These are phyloP conservation scores for Phenganax marumi DNA, from an alignment of 92 coral and sea anemone genomes.

Conservation along the genomic window DNA sequence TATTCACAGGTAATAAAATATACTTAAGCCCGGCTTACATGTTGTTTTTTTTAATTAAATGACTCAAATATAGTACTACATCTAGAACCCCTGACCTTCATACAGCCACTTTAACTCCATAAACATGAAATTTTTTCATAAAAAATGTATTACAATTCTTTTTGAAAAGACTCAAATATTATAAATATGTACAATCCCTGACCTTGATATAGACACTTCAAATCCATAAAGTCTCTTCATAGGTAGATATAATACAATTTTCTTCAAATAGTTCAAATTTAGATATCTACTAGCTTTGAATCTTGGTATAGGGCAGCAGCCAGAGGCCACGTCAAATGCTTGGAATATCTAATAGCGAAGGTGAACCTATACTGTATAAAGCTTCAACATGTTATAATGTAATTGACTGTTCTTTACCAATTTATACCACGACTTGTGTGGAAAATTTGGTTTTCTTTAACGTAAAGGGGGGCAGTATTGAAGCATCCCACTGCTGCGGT, in stretches of 20 bases:
- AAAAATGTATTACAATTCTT: no score
- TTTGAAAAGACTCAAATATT: neutral
- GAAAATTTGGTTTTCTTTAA: neutral
- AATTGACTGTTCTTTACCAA: neutral
- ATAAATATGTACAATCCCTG: neutral
- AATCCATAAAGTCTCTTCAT: no score
- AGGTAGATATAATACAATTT: no score
- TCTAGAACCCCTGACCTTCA: no score
- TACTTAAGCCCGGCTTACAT: neutral
- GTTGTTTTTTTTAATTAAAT: no score
- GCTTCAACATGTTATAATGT: neutral
- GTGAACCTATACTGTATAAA: neutral
- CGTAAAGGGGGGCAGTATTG: constrained; percentile 16
- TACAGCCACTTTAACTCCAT: no score
- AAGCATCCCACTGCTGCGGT: neutral
- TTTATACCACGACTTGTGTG: neutral
- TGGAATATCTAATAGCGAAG: constrained; percentile 21
- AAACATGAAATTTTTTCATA: no score
- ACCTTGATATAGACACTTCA: no score
- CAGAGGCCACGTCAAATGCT: constrained; percentile 20
- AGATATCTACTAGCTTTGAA: neutral
- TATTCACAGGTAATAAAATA: constrained; percentile 8
- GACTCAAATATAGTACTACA: no score
- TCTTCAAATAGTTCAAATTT: neutral
- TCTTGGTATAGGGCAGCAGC: constrained; percentile 3